A percentile compares a stretch with the other conserved stretches of the same genome.
Evolutionary conservation across 1,140 invertebrate species (phyloP).

Genomic region (Drosophila navojoa): DNA sequence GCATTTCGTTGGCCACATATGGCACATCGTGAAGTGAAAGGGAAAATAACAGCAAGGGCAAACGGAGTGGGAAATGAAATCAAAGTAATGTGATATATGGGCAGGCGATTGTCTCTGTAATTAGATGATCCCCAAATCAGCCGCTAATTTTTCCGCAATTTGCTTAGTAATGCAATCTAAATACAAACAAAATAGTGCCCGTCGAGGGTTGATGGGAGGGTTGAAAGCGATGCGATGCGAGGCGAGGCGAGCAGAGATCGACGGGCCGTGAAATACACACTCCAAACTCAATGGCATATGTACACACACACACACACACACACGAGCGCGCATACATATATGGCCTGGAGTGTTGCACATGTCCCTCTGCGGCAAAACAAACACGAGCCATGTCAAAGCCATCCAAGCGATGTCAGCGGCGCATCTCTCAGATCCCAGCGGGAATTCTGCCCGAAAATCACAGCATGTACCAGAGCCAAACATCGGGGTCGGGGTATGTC

Average conservation of each 20-base stretch:
- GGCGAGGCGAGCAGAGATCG: slow-evolving; percentile 38
- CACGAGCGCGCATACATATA: slow-evolving; percentile 11
- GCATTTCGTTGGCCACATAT: slow-evolving; percentile 53
- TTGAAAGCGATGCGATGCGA: not conserved
- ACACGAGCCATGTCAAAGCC: slow-evolving; percentile 54
- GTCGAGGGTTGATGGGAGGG: slow-evolving; percentile 20
- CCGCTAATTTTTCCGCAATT: slow-evolving; percentile 84
- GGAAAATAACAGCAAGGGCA: too few species aligned
- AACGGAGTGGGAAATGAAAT: slow-evolving; percentile 34
- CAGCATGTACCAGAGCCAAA: slow-evolving; percentile 49
- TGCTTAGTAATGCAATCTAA: slow-evolving; percentile 84
- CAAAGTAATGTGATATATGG: slow-evolving; percentile 75
- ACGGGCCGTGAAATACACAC: slow-evolving; percentile 79
- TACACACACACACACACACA: slow-evolving; percentile 56
- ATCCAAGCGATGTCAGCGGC: slow-evolving; percentile 53
- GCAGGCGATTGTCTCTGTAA: slow-evolving; percentile 61
- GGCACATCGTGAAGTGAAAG: slow-evolving; percentile 7
- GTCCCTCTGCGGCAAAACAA: slow-evolving; percentile 79
- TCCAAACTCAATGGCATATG: slow-evolving; percentile 73
- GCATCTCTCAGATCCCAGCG: slow-evolving; percentile 80
- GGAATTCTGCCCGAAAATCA: slow-evolving; percentile 77
- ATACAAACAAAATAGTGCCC: slow-evolving; percentile 81
- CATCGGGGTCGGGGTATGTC: slow-evolving; percentile 5
- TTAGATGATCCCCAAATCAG: slow-evolving; percentile 84
- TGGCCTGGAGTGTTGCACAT: slow-evolving; percentile 83